Evolutionary conservation across 2,797 vertebrate genomes (phyloP).

Genomic region (Gephyroberyx darwinii): DNA sequence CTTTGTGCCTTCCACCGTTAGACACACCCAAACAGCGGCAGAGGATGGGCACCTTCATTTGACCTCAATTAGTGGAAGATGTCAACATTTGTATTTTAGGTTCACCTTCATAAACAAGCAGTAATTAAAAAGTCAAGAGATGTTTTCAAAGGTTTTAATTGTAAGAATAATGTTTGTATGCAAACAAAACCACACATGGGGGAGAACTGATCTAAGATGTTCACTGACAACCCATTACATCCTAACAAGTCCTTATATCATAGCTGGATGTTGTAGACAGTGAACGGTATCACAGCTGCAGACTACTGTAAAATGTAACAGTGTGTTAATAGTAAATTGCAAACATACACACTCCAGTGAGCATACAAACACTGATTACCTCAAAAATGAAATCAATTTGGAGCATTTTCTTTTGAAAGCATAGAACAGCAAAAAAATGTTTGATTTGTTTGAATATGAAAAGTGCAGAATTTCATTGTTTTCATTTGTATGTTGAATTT

Average conservation of each 20-base stretch:
- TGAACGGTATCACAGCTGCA: too few relatives aligned
- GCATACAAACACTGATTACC: too few relatives aligned
- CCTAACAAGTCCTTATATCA: too few relatives aligned
- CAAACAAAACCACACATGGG: too few relatives aligned
- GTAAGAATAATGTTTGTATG: too few relatives aligned
- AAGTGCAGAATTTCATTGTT: not conserved
- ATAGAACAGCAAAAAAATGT: too few relatives aligned
- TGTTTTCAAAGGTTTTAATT: not conserved
- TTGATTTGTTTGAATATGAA: too few relatives aligned
- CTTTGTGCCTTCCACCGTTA: constrained; percentile 58
- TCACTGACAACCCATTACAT: too few relatives aligned
- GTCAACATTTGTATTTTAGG: constrained; percentile 27
- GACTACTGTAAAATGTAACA: too few relatives aligned
- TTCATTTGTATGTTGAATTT: not conserved
- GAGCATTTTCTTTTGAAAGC: not conserved
- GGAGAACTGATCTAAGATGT: too few relatives aligned
- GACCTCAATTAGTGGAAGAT: constrained; percentile 50
- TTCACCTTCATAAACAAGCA: constrained; percentile 6
- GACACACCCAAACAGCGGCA: constrained; percentile 55
- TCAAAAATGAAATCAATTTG: not conserved
- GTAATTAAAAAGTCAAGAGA: not conserved
- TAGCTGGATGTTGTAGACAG: too few relatives aligned
- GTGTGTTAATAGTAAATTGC: not conserved
- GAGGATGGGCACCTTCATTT: constrained; percentile 38
- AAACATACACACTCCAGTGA: not conserved